These are phyloP conservation scores for Beroe ovata DNA, from an alignment of 37 sponge, comb jelly and placozoan species.

Conservation along the genomic window DNA sequence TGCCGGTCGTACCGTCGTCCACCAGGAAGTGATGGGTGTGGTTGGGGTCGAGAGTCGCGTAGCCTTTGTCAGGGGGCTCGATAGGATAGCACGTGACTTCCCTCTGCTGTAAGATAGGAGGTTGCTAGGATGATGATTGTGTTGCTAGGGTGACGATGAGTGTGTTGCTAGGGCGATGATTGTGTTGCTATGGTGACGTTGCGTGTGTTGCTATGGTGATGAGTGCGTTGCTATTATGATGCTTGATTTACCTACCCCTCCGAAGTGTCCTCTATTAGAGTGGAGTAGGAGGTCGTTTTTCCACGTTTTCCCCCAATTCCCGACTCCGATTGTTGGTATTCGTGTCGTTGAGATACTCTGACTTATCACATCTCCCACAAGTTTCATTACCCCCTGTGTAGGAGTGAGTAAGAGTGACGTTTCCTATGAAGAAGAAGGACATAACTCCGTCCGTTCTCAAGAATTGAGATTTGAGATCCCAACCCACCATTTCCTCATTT, in stretches of 20 bases:
- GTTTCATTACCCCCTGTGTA: conserved; percentile 53
- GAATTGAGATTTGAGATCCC: no score
- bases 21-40: conserved; percentile 65
- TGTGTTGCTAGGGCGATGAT: neutral
- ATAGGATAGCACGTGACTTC: conserved; percentile 29
- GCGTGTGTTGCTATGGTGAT: neutral
- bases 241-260: conserved; percentile 43
- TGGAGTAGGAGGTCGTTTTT: conserved; percentile 37
- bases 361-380: conserved; percentile 51
- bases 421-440: no score
- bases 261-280: conserved; percentile 13
- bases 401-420: no score
- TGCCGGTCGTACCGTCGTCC: conserved; percentile 59
- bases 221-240: neutral
- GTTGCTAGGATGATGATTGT: no score
- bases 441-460: no score
- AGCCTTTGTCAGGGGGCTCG: conserved; percentile 63
- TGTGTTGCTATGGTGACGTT: no score
- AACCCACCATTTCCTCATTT: no score
- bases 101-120: conserved; percentile 22
- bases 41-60: conserved; percentile 62
- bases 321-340: conserved; percentile 63
- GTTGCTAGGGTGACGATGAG: no score
- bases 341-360: conserved; percentile 63
- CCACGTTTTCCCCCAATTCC: conserved; percentile 65